A percentile compares a stretch with the other conserved stretches of the same genome.
These are phyloP conservation scores for Atrichornis clamosus DNA, from an alignment of 2,113 vertebrate genomes.

Conservation along the genomic window DNA sequence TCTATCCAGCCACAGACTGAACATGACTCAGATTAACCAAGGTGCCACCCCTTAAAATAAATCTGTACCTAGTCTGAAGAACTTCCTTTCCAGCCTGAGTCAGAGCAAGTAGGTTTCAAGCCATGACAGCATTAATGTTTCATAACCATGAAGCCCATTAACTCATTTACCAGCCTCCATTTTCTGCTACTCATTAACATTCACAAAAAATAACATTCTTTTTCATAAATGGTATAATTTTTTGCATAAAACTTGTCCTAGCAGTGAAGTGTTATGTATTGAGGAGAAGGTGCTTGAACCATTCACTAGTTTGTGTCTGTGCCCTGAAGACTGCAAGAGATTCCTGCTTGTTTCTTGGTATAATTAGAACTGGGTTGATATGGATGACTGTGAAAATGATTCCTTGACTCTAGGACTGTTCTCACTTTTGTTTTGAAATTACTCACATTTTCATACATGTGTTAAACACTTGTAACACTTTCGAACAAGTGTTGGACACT, in stretches of 20 bases:
- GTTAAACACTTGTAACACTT: rapidly evolving
- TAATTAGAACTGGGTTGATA: background rate
- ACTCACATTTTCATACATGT: background rate
- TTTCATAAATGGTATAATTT: background rate
- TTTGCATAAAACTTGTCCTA: background rate
- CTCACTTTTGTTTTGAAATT: background rate
- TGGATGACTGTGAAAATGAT: background rate
- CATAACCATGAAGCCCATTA: background rate
- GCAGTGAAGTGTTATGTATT: background rate
- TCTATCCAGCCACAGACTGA: background rate
- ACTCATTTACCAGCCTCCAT: background rate
- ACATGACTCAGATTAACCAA: constrained; percentile 19
- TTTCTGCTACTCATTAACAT: background rate
- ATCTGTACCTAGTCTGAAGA: background rate
- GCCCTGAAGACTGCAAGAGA: background rate
- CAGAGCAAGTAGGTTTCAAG: constrained; percentile 1
- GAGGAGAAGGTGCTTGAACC: background rate
- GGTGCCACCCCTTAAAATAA: constrained; percentile 9
- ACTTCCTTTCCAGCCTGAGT: constrained; percentile 3
- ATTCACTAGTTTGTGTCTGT: background rate
- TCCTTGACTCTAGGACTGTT: background rate
- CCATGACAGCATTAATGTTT: background rate
- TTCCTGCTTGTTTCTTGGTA: background rate
- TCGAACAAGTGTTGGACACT: no score
- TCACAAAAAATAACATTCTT: background rate